Evolutionary conservation across 2,113 vertebrate genomes (phyloP), one percentile per base, ranked within the genome.

Genomic region (Lathamus discolor): DNA sequence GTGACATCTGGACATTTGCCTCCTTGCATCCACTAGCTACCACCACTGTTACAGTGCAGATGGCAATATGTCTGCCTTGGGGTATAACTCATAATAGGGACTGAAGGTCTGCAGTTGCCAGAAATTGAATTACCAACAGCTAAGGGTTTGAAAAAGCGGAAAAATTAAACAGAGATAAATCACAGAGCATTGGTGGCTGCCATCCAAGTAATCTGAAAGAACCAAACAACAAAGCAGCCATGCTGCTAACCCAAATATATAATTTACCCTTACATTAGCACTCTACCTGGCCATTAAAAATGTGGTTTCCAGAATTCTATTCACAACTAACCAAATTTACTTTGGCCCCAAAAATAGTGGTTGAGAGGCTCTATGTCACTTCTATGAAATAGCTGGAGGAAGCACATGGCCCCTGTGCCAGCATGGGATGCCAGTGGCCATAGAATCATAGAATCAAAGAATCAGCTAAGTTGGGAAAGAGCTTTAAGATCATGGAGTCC

Each of bases 121-220:
- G 86, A 95, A 94, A 94, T 54, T 54, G 74, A 95, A 95, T 96
- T 95, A 91, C 35, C 81, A 87, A 85, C 92, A 95, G 83, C 86
- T 63, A 81, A 83, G 72, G 76, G 43, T 95, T 83, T 92, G 86
- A 85, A 96, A 91, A 96, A 96, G 83, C 89, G 78, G 66, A 85
- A 89, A 93, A 95, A 96, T 87, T 91, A 94, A 93, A 89, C 41
- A 89, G 93, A 88, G 86, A 93, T 93, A 95, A 93, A 93, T 97
- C 86, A 82, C 88, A 74, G 88, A 86, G 86, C 7, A 1, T n/a
- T 79, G 63, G 66, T 96, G 96, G 95, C 93, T 9, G 23, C 57
- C 29, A 35, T 92, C 96, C 96, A 96, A 93, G 49, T 35, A 89
- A 62, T 73, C 62, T 91, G 86, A 93, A 94, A 95, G 77, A 93